Percentiles rank a stretch among this genome's conserved stretches.
Conservation (phyloP, 2,797 vertebrate genomes). For the Fratercula arctica region DNA sequence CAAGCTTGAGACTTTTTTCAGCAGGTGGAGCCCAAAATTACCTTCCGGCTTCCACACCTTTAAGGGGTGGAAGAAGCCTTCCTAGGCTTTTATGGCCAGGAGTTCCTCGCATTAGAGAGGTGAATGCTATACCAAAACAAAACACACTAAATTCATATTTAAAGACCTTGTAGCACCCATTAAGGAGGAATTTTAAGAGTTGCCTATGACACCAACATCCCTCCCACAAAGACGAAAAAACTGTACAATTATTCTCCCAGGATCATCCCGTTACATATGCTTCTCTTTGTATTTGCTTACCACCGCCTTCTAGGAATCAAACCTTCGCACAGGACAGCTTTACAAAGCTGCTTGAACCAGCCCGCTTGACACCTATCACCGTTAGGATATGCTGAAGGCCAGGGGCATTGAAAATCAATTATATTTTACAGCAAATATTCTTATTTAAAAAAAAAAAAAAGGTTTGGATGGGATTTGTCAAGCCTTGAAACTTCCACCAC, state of each 20-base stretch:
- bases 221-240: neutral
- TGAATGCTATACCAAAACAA: neutral
- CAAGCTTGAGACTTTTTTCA: neutral
- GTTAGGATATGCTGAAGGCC: neutral
- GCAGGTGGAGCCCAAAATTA: neutral
- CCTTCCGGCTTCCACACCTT: neutral
- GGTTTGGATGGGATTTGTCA: neutral
- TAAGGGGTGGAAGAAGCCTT: neutral
- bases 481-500: neutral
- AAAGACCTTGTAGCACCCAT: neutral
- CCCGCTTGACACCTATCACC: neutral
- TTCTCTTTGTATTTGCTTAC: neutral
- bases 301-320: conserved; percentile 1
- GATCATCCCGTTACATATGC: neutral
- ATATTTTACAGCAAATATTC: neutral
- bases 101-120: neutral
- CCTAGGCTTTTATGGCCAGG: neutral
- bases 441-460: neutral
- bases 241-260: neutral
- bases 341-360: neutral
- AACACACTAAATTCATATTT: neutral
- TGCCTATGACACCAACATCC: neutral
- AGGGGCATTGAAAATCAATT: neutral
- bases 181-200: neutral
- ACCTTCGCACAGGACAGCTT: neutral